Evolutionary conservation across 2,888 invertebrate species (phyloP), one percentile per base, ranked within the genome.

Genomic region (Andrena dorsata): DNA sequence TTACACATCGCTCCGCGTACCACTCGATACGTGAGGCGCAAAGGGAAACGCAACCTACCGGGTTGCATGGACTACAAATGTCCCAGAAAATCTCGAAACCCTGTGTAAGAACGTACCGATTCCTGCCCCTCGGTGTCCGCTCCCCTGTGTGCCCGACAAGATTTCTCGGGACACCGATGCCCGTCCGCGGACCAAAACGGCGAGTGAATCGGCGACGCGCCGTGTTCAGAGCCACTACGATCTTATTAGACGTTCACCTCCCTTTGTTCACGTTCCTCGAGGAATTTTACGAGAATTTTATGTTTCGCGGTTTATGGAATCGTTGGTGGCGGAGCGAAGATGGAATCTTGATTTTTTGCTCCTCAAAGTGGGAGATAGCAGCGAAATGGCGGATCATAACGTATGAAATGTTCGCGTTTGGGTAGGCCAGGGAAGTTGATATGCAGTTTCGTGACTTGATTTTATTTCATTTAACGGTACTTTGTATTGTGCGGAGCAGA

Each of bases 251-350:
- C 30, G 16, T 53, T 78, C 65, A 76, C 20, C 51, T 32, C 23
- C 68, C 61, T 53, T 78, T 76, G 76, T 61, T 4, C 26, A 8
- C 7, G n/a, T 30, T 61, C 35, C 41, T 26, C 20, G 26, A 63
- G 16, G 20, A 56, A 30, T 76, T 76, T 76, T 76, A 78, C 77
- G 77, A 61, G 76, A 41, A 23, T 28, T 60, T 60, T 28, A 65
- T 49, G 66, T 16, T 8, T 23, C 28, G 7, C 6, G 20, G 61
- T 76, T 32, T 56, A 23, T 56, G n/a, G 41, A 53, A 63, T 35
- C 10, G 32, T 61, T 8, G 16, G 32, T 2, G 32, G n/a, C 41
- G 35, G 6, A 53, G 35, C 3, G 51, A 41, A 13, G 10, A 32
- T n/a, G 51, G 51, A 63, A 41, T 30, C 23, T 61, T 63, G 51